phyloP scores from a whole-genome alignment of 1,140 invertebrate genomes.

The Pomacea maculata region DNA sequence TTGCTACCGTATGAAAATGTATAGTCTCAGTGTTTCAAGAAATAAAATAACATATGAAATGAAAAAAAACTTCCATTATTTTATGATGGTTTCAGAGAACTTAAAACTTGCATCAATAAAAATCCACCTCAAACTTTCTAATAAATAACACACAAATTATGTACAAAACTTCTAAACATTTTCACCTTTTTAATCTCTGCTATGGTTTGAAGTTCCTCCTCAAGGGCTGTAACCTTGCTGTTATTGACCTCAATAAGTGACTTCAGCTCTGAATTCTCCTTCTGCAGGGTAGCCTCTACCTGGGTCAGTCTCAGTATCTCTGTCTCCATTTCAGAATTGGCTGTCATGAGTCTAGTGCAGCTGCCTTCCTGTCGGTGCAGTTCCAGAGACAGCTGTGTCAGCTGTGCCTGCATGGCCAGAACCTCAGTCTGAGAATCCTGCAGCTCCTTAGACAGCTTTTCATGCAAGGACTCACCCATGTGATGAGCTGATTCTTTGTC shows the following conservation, averaged over 20 bases:
- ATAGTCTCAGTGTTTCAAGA: neutral
- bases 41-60: neutral
- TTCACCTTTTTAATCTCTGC: slow-evolving; percentile 3
- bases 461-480: slow-evolving; percentile 17
- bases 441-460: slow-evolving; percentile 25
- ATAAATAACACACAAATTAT: neutral
- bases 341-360: slow-evolving; percentile 1
- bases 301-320: slow-evolving; percentile 9
- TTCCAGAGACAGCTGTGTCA: slow-evolving; percentile 8
- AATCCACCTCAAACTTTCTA: neutral
- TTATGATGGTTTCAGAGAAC: neutral
- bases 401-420: slow-evolving; percentile 2
- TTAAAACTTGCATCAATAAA: neutral
- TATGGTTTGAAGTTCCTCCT: slow-evolving; percentile 8
- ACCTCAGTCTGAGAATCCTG: slow-evolving; percentile 20
- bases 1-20: too few species aligned
- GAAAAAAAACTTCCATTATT: neutral
- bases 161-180: neutral
- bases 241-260: slow-evolving; percentile 10
- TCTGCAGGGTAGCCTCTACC: slow-evolving; percentile 14
- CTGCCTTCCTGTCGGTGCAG: slow-evolving; percentile 17
- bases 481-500: slow-evolving; percentile 21
- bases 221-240: neutral
- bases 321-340: slow-evolving; percentile 16
- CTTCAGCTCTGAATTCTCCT: slow-evolving; percentile 22